Percentiles rank a stretch among this genome's conserved stretches.
Evolutionary conservation across 2,888 invertebrate species (phyloP).

Genomic region (Mechanitis mazaeus): DNA sequence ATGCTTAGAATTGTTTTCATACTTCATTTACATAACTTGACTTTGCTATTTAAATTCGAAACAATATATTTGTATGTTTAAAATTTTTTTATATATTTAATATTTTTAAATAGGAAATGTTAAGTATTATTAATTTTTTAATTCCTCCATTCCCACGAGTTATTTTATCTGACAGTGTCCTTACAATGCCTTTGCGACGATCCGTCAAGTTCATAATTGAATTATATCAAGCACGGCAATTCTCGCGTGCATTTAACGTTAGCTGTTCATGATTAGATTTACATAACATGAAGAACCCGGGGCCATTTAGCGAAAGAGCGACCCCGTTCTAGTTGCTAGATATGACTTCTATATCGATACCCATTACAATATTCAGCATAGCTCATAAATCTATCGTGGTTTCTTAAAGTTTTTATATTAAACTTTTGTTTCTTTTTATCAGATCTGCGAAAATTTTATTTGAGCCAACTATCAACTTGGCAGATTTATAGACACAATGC

Average conservation of each 20-base stretch:
- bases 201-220: slow-evolving; percentile 63
- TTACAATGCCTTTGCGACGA: slow-evolving; percentile 40
- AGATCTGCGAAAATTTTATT: slow-evolving; percentile 16
- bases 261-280: slow-evolving; percentile 52
- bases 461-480: slow-evolving; percentile 17
- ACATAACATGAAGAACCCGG: slow-evolving; percentile 55
- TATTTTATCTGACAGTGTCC: slow-evolving; percentile 28
- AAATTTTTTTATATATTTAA: too few relatives aligned
- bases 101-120: too few relatives aligned
- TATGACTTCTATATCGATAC: slow-evolving; percentile 31
- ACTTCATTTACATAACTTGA: too few relatives aligned
- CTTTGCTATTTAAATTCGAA: too few relatives aligned
- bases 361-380: too few relatives aligned
- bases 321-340: slow-evolving; percentile 39
- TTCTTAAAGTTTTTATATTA: not conserved
- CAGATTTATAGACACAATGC: slow-evolving; percentile 14
- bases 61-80: too few relatives aligned
- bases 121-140: not conserved
- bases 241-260: slow-evolving; percentile 67
- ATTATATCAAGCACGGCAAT: slow-evolving; percentile 64
- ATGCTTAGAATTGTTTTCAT: too few relatives aligned
- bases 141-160: slow-evolving; percentile 25
- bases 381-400: not conserved
- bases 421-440: not conserved
- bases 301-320: slow-evolving; percentile 49